Evolutionary conservation across 2,113 vertebrate genomes (phyloP), one percentile per base, ranked within the genome.

Genomic region (Antennarius striatus): DNA sequence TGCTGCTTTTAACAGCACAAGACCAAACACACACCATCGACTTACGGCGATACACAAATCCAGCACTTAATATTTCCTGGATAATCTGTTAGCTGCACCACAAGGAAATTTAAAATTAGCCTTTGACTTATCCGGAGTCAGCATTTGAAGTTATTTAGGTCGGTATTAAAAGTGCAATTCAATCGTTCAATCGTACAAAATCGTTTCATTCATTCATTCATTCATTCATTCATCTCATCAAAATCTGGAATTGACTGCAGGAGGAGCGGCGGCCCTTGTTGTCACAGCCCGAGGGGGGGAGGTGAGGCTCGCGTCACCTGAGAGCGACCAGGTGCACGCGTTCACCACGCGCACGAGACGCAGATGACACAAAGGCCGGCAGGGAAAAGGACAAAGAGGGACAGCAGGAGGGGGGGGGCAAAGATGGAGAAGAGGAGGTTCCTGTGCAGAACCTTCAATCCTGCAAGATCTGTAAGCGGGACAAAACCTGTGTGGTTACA

Each of bases 241-340:
- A 56, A 59, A 70, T 63, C 68, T 67, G 39, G 72, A 59, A 80
- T 69, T 76, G 73, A 64, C 71, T 54, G 36, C 78, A 29, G 62
- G 11, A 80, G 56, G 68, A 79, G 51, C 70, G 64, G 5, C 4
- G 3, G 55, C 77, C 65, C 87, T 86, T 90, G 89, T 91, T 79
- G 68, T 76, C 68, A 47, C 76, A 85, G 85, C 80, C 80, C 79
- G 82, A 89, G 76, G 80, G 74, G 59, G 73, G 86, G 79, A 81
- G 77, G 80, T 77, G 80, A 86, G 77, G 77, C 81, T 63, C 39
- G 3, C 59, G 57, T 88, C 89, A 90, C 89, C 86, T 87, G 87
- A 89, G 82, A 80, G 54, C 13, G 56, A 80, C 83, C 46, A 57
- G 48, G 69, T 81, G 73, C 79, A 77, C 59, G 57, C 54, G 81